phyloP scores from a whole-genome alignment of 2,113 vertebrate species.

The Syrmaticus mikado region DNA sequence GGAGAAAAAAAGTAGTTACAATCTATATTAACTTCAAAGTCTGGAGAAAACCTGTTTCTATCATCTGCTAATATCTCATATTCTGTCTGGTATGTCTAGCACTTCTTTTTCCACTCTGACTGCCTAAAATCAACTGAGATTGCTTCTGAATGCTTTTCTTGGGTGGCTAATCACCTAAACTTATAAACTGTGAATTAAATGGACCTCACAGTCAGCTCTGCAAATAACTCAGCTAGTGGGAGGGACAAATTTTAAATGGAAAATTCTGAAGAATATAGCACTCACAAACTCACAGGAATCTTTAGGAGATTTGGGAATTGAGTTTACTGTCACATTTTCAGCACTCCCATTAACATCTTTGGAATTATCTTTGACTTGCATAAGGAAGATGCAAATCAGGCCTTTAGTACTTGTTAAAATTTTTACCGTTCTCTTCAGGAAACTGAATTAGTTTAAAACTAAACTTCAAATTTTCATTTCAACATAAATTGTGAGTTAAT shows the following conservation, averaged over 20 bases:
- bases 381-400: not conserved
- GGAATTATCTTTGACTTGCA: not conserved
- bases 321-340: not conserved
- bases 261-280: not conserved
- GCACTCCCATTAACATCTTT: not conserved
- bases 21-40: not conserved
- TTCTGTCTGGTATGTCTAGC: not conserved
- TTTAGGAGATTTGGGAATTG: not conserved
- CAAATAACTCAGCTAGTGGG: not conserved
- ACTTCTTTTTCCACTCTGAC: not conserved
- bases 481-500: not conserved
- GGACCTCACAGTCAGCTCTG: not conserved
- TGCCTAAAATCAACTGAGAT: conserved; percentile 35
- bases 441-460: not conserved
- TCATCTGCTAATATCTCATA: not conserved
- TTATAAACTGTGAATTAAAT: not conserved
- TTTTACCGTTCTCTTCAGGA: not conserved
- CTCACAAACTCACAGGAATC: not conserved
- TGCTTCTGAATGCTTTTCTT: conserved; percentile 22
- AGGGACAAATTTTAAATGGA: not conserved
- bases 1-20: not conserved
- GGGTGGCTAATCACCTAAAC: conserved; percentile 8
- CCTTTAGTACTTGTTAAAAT: not conserved
- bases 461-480: not conserved
- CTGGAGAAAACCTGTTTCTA: conserved; percentile 25